Base-by-base conservation (phyloP, 2,113 vertebrate species). In the Bubo bubo region DNA sequence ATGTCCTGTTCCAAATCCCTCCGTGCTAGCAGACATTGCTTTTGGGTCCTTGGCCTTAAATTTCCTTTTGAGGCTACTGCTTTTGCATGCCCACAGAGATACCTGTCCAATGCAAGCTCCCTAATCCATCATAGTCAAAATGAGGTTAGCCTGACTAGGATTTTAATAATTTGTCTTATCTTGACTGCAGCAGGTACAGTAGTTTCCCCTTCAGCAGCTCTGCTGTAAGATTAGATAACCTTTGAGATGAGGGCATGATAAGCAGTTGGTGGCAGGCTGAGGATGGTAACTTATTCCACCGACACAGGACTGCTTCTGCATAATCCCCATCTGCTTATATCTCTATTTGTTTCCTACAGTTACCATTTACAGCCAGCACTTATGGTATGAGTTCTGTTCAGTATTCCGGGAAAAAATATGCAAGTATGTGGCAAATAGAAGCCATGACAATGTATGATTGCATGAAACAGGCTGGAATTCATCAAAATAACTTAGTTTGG, bases 321-420 rank as follows among this genome's bases (percentile, higher is more conserved):
- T 94, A 96, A 94, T 96, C 66, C 67, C 96, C 96, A 93, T 96
- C 95, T 96, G 93, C 7, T 96, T 96, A 64, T 81, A 87, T 87
- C 66, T 90, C 74, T 94, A 68, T 95, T 92, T 97, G 82, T 96
- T 95, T 95, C 88, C 68, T 90, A 67, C 60, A 52, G 90, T 97
- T 96, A 95, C 93, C 96, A 96, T 92, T 95, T 96, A 94, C 96
- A 97, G 96, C 73, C 95, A 93, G 83, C 80, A 93, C 91, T 97
- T 96, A 88, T 92, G 95, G 68, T 89, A 89, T 77, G 86, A 91
- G 80, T 95, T 95, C 94, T 96, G 91, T 84, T 95, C 80, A 18
- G 4, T 94, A 87, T 94, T 96, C 58, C 14, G n/a, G 76, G 80
- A 81, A 84, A 92, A 94, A 89, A 83, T 71, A 66, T 82, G 56